Percentiles rank a stretch among this genome's conserved stretches.
These are phyloP conservation scores for Pyrrhura leucotis DNA, from an alignment of 2,797 vertebrate species.

Conservation along the genomic window DNA sequence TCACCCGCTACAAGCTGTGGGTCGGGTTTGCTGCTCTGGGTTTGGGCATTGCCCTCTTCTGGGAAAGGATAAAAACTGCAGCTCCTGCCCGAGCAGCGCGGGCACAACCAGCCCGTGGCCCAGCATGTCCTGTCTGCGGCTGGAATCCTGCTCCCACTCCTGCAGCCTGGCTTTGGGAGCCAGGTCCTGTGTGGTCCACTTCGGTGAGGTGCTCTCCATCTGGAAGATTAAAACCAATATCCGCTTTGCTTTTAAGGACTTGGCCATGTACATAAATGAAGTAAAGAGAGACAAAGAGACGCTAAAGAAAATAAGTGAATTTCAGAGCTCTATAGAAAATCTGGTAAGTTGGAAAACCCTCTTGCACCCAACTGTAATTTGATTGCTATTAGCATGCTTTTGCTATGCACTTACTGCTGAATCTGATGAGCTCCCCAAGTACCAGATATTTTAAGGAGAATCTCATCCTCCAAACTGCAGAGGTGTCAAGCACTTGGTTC, in stretches of 20 bases:
- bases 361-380: neutral
- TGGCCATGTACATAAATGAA: slow-evolving; percentile 99
- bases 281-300: slow-evolving; percentile 99
- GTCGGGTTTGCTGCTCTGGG: neutral
- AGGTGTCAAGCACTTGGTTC: neutral
- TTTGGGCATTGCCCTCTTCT: slow-evolving; percentile 52
- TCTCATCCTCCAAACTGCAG: neutral
- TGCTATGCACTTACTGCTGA: fast-evolving
- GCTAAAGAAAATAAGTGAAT: slow-evolving; percentile 97
- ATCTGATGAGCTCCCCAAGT: neutral
- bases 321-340: slow-evolving; percentile 97
- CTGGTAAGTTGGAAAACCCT: slow-evolving; percentile 81
- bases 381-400: fast-evolving
- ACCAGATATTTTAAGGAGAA: neutral
- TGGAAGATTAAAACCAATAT: neutral
- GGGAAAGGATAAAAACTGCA: neutral
- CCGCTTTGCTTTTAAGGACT: slow-evolving; percentile 80
- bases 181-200: fast-evolving
- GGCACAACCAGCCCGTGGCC: neutral
- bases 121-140: neutral
- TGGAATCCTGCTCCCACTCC: neutral
- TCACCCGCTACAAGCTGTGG: neutral
- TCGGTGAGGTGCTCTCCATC: too few relatives aligned
- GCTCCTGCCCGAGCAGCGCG: neutral
- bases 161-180: neutral